A percentile compares a stretch with the other conserved stretches of the same genome.
phyloP scores from a whole-genome alignment of 1,140 invertebrate genomes.

The Anthonomus grandis region DNA sequence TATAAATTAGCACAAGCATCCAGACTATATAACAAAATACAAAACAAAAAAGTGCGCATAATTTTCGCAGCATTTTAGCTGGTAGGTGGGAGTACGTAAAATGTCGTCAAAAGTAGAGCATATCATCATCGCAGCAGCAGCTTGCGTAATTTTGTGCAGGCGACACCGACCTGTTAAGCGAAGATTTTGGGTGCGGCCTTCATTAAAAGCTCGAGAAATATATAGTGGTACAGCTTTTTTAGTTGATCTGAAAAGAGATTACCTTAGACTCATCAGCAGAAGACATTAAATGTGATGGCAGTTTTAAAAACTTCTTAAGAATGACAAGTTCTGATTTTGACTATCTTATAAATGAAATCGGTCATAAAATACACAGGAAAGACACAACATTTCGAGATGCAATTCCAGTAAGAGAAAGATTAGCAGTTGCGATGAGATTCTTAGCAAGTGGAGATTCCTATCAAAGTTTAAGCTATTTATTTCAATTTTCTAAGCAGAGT shows the following conservation, averaged over 20 bases:
- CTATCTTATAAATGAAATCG: too few relatives aligned
- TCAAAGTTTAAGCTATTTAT: conserved; percentile 29
- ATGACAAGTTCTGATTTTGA: too few relatives aligned
- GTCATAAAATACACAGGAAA: conserved; percentile 9
- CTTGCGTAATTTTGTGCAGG: too few relatives aligned
- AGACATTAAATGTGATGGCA: too few relatives aligned
- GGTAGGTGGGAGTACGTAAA: not conserved
- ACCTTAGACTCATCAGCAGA: conserved; percentile 5
- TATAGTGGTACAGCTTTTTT: conserved; percentile 18
- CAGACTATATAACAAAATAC: too few relatives aligned
- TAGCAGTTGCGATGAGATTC: conserved; percentile 29
- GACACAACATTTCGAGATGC: too few relatives aligned
- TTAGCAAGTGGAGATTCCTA: conserved; percentile 38
- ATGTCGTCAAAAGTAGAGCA: conserved; percentile 2
- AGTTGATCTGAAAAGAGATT: conserved; percentile 4
- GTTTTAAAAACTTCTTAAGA: too few relatives aligned
- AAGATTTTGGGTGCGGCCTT: too few relatives aligned
- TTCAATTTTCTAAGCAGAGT: conserved; percentile 31
- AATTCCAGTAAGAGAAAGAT: conserved; percentile 11
- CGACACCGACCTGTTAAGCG: too few relatives aligned
- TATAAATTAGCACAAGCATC: not conserved
- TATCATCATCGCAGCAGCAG: not conserved
- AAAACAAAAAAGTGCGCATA: too few relatives aligned
- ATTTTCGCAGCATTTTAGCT: not conserved
- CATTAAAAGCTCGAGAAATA: too few relatives aligned